phyloP scores from a whole-genome alignment of 2,113 vertebrate genomes.

The Chionomys nivalis region DNA sequence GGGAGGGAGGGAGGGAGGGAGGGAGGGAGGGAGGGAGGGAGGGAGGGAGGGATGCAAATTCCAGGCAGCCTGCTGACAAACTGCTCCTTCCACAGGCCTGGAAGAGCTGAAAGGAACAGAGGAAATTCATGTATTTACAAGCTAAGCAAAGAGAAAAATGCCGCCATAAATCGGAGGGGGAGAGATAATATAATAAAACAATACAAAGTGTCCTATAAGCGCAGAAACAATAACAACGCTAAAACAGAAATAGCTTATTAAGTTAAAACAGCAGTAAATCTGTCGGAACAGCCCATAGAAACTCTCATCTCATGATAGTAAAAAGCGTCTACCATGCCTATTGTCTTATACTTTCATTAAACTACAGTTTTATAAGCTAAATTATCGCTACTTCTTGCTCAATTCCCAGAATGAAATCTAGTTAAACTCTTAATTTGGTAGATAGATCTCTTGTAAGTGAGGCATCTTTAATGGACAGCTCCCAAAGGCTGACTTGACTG shows the following conservation, averaged over 20 bases:
- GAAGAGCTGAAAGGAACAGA: slow-evolving; percentile 40
- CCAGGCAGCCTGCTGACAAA: not conserved
- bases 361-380: slow-evolving; percentile 83
- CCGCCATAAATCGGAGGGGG: slow-evolving; percentile 69
- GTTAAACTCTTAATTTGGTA: slow-evolving; percentile 83
- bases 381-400: slow-evolving; percentile 82
- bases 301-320: slow-evolving; percentile 72
- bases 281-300: slow-evolving; percentile 77
- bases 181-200: slow-evolving; percentile 76
- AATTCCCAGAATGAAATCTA: slow-evolving; percentile 78
- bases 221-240: slow-evolving; percentile 63
- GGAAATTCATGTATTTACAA: slow-evolving; percentile 70
- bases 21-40: no score
- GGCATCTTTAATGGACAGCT: slow-evolving; percentile 45
- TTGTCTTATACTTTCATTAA: slow-evolving; percentile 83
- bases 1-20: accelerated
- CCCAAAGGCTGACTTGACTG: not conserved
- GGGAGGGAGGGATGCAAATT: not conserved
- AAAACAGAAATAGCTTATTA: slow-evolving; percentile 84
- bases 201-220: slow-evolving; percentile 78
- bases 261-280: slow-evolving; percentile 84
- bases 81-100: slow-evolving; percentile 1
- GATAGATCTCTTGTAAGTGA: slow-evolving; percentile 68
- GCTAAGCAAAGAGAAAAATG: slow-evolving; percentile 76
- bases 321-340: slow-evolving; percentile 81